Evolutionary conservation across 2,797 vertebrate genomes (phyloP), one percentile per base, ranked within the genome.

Genomic region (Protonibea diacanthus): DNA sequence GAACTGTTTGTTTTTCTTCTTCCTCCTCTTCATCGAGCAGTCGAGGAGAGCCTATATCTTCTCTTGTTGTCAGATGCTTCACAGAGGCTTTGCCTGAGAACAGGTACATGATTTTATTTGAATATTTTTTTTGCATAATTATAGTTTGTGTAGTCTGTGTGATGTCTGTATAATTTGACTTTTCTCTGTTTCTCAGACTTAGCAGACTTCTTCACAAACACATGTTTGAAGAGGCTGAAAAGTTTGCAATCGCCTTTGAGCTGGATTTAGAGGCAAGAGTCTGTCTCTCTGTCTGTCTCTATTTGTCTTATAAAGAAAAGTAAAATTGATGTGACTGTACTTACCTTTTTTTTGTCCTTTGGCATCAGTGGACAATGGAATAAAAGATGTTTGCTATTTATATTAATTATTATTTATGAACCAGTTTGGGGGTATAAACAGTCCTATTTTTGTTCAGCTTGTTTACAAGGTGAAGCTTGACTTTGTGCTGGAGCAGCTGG

Each of bases 21-120:
- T 51, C 18, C 53, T 17, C 18, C 5, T 72, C 27, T 29, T 71
- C 13, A 25, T 69, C 6, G 53, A 51, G 4, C 45, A 96, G 96
- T 65, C 81, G 81, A 48, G 93, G 95, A 66, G 92, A 91, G 7
- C 89, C 93, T 0, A 57, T 96, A 21, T 95, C 96, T 9, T 81
- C 95, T 60, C 88, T 99, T 62, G 95, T 97, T 18, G 89, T 99
- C 86, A 95, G 96, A 92, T 97, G 96, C 89, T 96, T 99, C 89
- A 99, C 98, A n/a, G 98, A 99, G 94, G 97, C 98, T 79, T 94
- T 99, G 77, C 98, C 98, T 8, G 98, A 99, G 92, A 99, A 98
- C 80, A 97, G 98, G 98, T 98, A 77, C 5, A 27, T 48, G 0
- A 21, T 44, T 70, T 52, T 63, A 29, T 18, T 29, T 40, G 1